phyloP scores from a whole-genome alignment of 2,797 vertebrate genomes.

The Clarias pachynema region DNA sequence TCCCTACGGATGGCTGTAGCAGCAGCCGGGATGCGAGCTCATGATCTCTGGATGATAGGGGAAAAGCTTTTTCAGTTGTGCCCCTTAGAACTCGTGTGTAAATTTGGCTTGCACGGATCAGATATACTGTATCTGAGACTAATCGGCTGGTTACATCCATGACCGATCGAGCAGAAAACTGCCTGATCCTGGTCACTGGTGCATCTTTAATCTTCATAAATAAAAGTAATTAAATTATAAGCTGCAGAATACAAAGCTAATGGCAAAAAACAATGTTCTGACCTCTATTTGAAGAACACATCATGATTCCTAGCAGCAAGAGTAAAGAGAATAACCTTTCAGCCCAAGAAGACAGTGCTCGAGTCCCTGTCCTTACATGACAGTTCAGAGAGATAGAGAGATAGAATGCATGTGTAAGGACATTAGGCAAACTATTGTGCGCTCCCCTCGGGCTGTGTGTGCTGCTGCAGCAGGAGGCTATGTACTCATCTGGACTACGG shows the following conservation, averaged over 20 bases:
- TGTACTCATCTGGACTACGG: constrained; percentile 11
- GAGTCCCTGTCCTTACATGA: constrained; percentile 9
- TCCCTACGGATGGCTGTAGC: no score
- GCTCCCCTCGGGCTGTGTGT: constrained; percentile 32
- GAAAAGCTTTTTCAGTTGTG: no score
- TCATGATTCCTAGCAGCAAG: not conserved
- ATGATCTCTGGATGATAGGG: no score
- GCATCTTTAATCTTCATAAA: not conserved
- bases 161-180: no score
- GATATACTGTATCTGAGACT: no score
- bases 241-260: not conserved
- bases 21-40: no score
- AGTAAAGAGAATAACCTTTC: constrained; percentile 1
- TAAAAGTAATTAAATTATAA: not conserved
- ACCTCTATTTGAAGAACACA: not conserved
- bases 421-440: constrained; percentile 32
- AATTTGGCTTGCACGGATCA: no score
- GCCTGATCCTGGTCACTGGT: no score
- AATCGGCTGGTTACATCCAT: no score
- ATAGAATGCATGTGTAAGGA: not conserved
- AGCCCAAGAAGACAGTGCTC: not conserved
- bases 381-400: not conserved
- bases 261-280: not conserved
- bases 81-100: no score
- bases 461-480: constrained; percentile 38